Evolutionary conservation across 2,113 vertebrate genomes (phyloP), one percentile per base, ranked within the genome.

Genomic region (Paracyprichromis sp.): DNA sequence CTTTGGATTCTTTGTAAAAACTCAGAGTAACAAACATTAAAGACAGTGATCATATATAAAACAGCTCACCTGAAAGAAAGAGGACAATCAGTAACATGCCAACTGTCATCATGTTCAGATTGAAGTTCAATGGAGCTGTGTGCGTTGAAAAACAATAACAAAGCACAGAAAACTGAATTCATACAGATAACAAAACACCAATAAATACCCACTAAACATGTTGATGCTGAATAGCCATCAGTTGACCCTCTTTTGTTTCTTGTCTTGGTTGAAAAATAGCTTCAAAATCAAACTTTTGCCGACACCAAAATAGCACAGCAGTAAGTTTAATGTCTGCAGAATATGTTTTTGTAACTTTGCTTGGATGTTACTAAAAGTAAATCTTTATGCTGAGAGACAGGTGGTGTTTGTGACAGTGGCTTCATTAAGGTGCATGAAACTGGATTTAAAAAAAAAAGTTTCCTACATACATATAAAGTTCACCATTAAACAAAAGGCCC

Each of bases 251-350:
- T 52, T 52, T 52, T 52, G 50, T 9, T 9, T 52, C 50, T n/a
- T 52, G 50, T 52, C 50, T n/a, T 52, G 17, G 50, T 52, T n/a
- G 50, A 52, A 52, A 52, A 52, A 52, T 5, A n/a, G 50, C 9
- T 52, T 52, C 8, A 52, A 5, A 52, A 52, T 52, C 50, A 52
- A 52, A 52, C 8, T 52, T 52, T n/a, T 9, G 8, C 47, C 3
- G 0, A 52, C 50, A 52, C 50, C 50, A 52, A 52, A 52, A 52
- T 52, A 52, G 19, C 50, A 52, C 50, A n/a, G 50, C 50, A 52
- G 50, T 9, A 52, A 0, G 0, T 52, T 52, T 52, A 52, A 52
- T 52, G 50, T 52, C 50, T 52, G 17, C 50, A n/a, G 17, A 52
- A 52, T 19, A 52, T 52, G 50, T 52, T 52, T 52, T 52, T n/a